A percentile compares a stretch with the other conserved stretches of the same genome.
These are phyloP conservation scores for Phalacrocorax carbo DNA, from an alignment of 2,113 vertebrate species.

Conservation along the genomic window DNA sequence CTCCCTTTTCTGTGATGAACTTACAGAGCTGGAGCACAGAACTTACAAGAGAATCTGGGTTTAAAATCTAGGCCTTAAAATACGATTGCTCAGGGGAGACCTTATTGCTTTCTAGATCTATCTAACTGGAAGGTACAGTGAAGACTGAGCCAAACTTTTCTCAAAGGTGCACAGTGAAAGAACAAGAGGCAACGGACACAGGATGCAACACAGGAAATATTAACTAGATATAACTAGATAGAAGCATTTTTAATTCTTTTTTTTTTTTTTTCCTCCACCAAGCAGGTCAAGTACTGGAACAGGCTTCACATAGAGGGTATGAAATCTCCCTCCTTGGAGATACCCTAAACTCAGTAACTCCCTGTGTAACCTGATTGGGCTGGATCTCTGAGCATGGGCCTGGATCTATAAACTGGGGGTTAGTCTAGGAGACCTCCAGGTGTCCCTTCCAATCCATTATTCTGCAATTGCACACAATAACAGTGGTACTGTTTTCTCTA, in stretches of 20 bases:
- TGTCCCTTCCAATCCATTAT: neutral
- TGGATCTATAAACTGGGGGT: neutral
- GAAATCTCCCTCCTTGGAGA: neutral
- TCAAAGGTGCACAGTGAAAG: neutral
- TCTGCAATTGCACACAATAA: neutral
- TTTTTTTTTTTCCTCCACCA: neutral
- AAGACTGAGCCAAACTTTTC: neutral
- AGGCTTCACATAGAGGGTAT: neutral
- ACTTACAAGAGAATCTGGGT: accelerated
- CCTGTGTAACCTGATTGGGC: neutral
- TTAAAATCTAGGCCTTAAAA: neutral
- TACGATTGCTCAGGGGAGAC: neutral
- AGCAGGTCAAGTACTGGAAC: neutral
- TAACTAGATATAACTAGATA: neutral
- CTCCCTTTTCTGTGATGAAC: neutral
- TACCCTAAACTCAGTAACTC: neutral
- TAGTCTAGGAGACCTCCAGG: neutral
- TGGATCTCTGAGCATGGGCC: neutral
- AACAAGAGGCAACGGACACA: neutral
- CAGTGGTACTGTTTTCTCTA: neutral
- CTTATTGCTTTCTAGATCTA: neutral
- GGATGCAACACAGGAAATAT: neutral
- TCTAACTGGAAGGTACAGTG: neutral
- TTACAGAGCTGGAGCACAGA: neutral
- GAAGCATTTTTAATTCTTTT: neutral